phyloP scores from a whole-genome alignment of 1,140 invertebrate species.

The Neoseiulus cucumeris region DNA sequence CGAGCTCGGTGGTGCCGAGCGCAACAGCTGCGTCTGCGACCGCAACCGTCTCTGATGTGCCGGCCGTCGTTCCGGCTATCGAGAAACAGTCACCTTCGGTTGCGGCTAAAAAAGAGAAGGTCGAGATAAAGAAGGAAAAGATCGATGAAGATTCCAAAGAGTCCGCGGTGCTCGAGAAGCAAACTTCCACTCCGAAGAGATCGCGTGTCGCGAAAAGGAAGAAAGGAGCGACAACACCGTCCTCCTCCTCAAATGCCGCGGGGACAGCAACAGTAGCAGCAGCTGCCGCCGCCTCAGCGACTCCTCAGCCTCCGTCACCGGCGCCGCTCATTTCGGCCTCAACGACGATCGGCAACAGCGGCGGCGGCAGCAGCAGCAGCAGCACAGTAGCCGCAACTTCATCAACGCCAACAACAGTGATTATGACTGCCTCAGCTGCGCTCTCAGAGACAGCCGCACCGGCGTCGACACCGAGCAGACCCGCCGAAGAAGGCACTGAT shows the following conservation, averaged over 20 bases:
- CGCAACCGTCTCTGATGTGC: neutral
- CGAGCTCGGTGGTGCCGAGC: neutral
- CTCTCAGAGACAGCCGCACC: too few species aligned
- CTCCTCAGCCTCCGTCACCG: too few species aligned
- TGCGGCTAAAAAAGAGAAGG: conserved; percentile 7
- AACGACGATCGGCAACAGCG: too few species aligned
- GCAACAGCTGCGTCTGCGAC: neutral
- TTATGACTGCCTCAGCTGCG: too few species aligned
- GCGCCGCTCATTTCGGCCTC: too few species aligned
- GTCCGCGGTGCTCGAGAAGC: conserved; percentile 18
- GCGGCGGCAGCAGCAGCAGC: too few species aligned
- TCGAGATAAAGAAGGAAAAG: neutral
- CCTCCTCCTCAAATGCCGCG: neutral
- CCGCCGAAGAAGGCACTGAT: too few species aligned
- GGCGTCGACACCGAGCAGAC: too few species aligned
- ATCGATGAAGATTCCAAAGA: conserved; percentile 20
- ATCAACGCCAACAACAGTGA: too few species aligned
- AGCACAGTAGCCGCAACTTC: too few species aligned
- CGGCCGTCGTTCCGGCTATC: neutral
- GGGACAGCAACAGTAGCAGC: too few species aligned
- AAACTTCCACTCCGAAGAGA: neutral
- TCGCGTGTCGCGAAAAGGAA: neutral
- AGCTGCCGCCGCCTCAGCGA: too few species aligned
- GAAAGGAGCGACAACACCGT: neutral
- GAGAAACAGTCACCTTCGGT: neutral